Conservation (phyloP, 2,888 invertebrate genomes). For the Drosophila prolongata region DNA sequence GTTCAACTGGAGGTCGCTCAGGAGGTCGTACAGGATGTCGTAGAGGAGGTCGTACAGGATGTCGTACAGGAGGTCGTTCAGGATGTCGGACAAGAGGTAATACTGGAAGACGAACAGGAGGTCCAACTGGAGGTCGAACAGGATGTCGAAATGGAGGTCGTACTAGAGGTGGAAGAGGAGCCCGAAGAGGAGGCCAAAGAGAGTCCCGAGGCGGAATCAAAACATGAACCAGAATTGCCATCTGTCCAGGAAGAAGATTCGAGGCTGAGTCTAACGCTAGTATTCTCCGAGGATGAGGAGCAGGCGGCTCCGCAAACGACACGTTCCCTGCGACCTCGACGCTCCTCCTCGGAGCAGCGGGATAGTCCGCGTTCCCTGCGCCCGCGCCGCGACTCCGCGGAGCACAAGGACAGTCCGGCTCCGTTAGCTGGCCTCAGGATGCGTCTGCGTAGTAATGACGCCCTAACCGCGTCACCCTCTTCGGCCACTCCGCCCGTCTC, state of each 20-base stretch:
- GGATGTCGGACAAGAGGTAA: neutral
- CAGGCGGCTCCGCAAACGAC: neutral
- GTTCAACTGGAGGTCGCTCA: too few species aligned
- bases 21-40: too few species aligned
- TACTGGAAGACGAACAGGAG: neutral
- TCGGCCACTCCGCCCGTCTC: conserved; percentile 1
- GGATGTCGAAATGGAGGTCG: too few species aligned
- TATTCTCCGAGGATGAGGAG: conserved; percentile 20
- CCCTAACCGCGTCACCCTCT: neutral
- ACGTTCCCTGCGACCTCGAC: neutral
- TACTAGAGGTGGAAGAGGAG: too few species aligned
- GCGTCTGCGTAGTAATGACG: conserved; percentile 16
- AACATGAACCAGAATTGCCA: neutral
- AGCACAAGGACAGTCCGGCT: conserved; percentile 11
- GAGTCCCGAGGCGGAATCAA: neutral
- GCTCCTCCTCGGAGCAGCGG: neutral
- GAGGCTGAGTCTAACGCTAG: conserved; percentile 20
- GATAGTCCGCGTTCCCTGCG: conserved; percentile 17
- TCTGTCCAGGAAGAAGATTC: conserved; percentile 14
- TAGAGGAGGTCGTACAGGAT: too few species aligned
- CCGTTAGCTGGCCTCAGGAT: neutral
- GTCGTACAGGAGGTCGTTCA: too few species aligned
- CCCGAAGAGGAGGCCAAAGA: neutral
- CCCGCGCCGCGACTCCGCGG: neutral
- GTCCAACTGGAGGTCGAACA: too few species aligned